These are phyloP conservation scores for Adineta ricciae DNA, from an alignment of 2,888 invertebrate species.

Conservation along the genomic window DNA sequence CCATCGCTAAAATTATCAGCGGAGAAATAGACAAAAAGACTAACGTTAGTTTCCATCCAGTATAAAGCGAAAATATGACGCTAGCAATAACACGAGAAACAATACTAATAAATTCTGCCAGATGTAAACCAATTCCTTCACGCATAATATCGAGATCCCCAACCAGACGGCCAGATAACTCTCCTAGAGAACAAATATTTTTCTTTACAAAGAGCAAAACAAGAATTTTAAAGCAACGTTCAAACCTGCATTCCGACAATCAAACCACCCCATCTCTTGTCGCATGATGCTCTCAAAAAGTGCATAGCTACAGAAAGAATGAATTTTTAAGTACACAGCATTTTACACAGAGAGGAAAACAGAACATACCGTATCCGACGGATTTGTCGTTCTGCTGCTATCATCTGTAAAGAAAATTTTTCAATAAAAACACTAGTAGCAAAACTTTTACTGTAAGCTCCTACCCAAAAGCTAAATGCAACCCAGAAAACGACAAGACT, in stretches of 20 bases:
- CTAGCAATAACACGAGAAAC: conserved; percentile 62
- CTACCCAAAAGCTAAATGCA: no score
- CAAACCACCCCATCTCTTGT: conserved; percentile 9
- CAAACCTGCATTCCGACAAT: conserved; percentile 10
- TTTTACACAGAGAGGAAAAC: no score
- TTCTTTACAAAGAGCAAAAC: no score
- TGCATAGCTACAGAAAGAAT: not conserved
- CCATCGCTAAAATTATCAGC: conserved; percentile 52
- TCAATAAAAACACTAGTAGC: not conserved
- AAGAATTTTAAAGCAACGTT: no score
- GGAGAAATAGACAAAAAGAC: conserved; percentile 67
- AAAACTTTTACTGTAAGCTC: no score
- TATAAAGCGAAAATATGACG: conserved; percentile 61
- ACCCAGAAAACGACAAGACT: no score
- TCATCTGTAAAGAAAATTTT: not conserved
- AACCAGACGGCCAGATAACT: not conserved
- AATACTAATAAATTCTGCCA: conserved; percentile 64
- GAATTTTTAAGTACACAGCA: no score
- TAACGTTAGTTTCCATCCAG: conserved; percentile 71
- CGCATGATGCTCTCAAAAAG: not conserved
- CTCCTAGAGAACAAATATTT: no score
- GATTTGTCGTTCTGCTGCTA: not conserved
- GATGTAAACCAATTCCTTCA: conserved; percentile 73
- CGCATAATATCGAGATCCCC: conserved; percentile 56
- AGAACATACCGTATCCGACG: not conserved